These are phyloP conservation scores for Melospiza melodia DNA, from an alignment of 2,113 vertebrate species.

Conservation along the genomic window DNA sequence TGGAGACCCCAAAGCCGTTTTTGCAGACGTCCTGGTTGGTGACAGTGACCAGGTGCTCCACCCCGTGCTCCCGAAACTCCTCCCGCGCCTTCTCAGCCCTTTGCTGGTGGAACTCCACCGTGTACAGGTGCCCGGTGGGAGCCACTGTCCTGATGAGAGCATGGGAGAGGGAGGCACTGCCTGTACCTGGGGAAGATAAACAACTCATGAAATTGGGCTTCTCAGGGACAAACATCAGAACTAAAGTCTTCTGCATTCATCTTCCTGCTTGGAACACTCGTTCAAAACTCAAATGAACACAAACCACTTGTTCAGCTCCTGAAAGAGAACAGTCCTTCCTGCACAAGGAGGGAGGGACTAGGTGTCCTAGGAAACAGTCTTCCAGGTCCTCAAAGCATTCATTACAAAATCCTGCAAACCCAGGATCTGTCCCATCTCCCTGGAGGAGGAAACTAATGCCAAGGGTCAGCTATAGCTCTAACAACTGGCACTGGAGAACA, in stretches of 20 bases:
- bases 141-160: constrained; percentile 92
- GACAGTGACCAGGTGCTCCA: constrained; percentile 91
- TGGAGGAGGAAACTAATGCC: neutral
- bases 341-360: neutral
- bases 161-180: constrained; percentile 95
- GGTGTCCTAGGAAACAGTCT: neutral
- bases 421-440: neutral
- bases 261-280: neutral
- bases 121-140: constrained; percentile 93
- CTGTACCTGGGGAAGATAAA: constrained; percentile 81
- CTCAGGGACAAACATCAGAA: neutral
- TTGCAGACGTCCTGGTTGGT: constrained; percentile 94
- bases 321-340: neutral
- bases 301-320: neutral
- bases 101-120: constrained; percentile 95
- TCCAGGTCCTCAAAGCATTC: neutral
- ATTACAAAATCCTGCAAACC: neutral
- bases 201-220: neutral
- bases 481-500: neutral
- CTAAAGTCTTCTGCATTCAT: neutral
- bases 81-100: constrained; percentile 86
- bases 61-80: constrained; percentile 89
- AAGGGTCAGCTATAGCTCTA: neutral
- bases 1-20: constrained; percentile 88
- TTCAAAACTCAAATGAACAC: neutral